Conservation (phyloP, 2,888 invertebrate species). For the Myopa testacea region DNA sequence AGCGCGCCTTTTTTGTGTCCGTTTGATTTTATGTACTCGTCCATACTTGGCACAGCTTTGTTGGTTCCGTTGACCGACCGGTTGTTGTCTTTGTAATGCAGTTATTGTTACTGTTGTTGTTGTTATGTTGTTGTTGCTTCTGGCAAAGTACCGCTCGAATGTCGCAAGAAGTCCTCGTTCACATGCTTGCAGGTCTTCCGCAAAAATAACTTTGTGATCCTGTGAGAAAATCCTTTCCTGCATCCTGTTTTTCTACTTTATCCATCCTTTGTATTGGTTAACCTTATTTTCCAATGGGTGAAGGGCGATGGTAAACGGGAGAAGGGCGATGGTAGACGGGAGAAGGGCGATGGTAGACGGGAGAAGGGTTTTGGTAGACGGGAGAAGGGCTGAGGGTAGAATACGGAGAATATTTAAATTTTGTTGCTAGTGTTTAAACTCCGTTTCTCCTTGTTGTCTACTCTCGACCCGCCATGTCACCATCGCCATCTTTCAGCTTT, state of each 20-base stretch:
- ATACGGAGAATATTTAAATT: background rate
- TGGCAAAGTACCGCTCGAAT: constrained; percentile 37
- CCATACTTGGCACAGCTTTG: constrained; percentile 4
- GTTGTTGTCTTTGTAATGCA: constrained; percentile 19
- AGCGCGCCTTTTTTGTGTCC: constrained; percentile 2
- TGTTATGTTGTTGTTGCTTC: too few relatives aligned
- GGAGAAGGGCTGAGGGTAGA: background rate
- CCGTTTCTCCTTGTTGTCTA: background rate
- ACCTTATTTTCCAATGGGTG: constrained; percentile 26
- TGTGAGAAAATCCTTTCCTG: constrained; percentile 28
- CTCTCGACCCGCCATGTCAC: background rate
- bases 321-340: too few relatives aligned
- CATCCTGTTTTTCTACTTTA: background rate
- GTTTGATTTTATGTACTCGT: constrained; percentile 17
- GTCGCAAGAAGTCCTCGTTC: constrained; percentile 36
- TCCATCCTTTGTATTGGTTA: constrained; percentile 29
- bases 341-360: too few relatives aligned
- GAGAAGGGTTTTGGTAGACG: background rate
- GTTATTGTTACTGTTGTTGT: constrained; percentile 26
- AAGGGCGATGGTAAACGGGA: too few relatives aligned
- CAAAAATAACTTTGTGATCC: constrained; percentile 35
- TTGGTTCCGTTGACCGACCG: constrained; percentile 32
- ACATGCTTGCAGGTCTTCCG: constrained; percentile 36
- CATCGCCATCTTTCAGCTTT: background rate
- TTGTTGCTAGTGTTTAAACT: background rate